Conservation (phyloP, 1,140 invertebrate species). For the Brachionus angularis region DNA sequence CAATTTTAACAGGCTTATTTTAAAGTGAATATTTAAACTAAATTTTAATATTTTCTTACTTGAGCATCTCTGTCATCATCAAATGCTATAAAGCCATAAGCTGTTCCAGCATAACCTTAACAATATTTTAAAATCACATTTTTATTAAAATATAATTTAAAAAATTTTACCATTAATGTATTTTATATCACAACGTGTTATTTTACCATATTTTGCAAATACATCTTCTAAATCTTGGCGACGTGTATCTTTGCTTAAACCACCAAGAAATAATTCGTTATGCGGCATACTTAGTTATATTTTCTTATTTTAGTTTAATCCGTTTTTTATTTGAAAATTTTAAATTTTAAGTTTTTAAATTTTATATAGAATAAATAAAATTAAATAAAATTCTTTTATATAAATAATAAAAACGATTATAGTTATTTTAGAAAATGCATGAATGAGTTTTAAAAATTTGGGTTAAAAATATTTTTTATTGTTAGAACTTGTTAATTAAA, state of each 20-base stretch:
- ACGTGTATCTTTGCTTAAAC: constrained; percentile 48
- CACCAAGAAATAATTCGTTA: constrained; percentile 47
- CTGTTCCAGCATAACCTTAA: constrained; percentile 45
- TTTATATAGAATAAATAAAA: no score
- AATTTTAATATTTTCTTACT: constrained; percentile 46
- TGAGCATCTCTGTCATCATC: constrained; percentile 50
- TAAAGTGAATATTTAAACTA: constrained; percentile 3
- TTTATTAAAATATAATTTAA: neutral
- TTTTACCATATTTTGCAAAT: constrained; percentile 48
- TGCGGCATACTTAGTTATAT: constrained; percentile 23
- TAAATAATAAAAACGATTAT: no score
- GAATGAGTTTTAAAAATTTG: constrained; percentile 25
- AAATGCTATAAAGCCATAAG: constrained; percentile 51
- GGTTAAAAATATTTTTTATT: no score
- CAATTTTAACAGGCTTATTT: no score
- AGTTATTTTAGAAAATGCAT: neutral
- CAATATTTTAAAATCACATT: neutral
- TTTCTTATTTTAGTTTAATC: neutral
- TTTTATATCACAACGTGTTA: constrained; percentile 49
- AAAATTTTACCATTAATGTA: constrained; percentile 45
- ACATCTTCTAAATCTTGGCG: constrained; percentile 49
- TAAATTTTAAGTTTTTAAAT: no score
- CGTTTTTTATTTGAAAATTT: neutral
- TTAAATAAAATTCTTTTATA: no score
- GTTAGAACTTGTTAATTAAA: no score